Percentiles rank a stretch among this genome's conserved stretches.
Conservation (phyloP, 1,140 invertebrate genomes). For the Acyrthosiphon pisum region DNA sequence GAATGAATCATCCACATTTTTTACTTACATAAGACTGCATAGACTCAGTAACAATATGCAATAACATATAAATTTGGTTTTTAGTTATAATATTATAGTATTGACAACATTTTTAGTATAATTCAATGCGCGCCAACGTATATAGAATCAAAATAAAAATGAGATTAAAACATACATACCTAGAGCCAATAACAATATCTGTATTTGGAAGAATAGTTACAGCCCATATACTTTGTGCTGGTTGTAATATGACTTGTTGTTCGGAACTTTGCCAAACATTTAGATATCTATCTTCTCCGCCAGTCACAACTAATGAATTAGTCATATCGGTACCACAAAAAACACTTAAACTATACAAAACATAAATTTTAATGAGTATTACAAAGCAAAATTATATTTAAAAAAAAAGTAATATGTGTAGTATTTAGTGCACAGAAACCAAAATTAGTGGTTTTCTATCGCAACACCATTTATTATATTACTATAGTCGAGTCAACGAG, state of each 20-base stretch:
- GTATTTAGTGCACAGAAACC: too few species aligned
- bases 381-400: background rate
- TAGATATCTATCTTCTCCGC: slow-evolving; percentile 87
- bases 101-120: background rate
- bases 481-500: too few species aligned
- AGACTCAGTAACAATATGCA: too few species aligned
- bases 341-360: slow-evolving; percentile 57
- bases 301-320: slow-evolving; percentile 69
- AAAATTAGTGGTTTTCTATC: too few species aligned
- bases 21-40: too few species aligned
- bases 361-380: background rate
- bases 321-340: slow-evolving; percentile 46
- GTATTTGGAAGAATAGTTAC: slow-evolving; percentile 81
- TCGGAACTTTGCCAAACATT: slow-evolving; percentile 79
- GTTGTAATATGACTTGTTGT: slow-evolving; percentile 77
- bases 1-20: too few species aligned
- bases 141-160: background rate
- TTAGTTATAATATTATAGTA: too few species aligned
- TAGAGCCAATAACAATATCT: slow-evolving; percentile 87
- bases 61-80: too few species aligned
- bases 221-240: slow-evolving; percentile 89
- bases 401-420: background rate
- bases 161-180: slow-evolving; percentile 63
- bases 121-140: background rate
- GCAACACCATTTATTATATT: too few species aligned